Conservation (phyloP, 2,888 invertebrate genomes). For the Sarcophaga caerulescens region DNA sequence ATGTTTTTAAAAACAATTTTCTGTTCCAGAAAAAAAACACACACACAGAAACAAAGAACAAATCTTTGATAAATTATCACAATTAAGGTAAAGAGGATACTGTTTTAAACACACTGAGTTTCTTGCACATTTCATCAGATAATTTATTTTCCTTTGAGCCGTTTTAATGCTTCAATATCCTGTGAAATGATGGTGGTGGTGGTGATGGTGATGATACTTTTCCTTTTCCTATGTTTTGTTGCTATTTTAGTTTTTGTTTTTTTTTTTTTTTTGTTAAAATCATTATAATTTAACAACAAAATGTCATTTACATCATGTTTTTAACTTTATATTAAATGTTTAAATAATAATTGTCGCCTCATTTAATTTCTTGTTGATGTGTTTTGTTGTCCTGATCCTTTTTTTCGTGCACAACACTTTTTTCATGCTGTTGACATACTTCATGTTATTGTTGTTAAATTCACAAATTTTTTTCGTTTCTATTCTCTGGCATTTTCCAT, state of each 20-base stretch:
- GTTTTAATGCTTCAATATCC: neutral
- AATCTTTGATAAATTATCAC: neutral
- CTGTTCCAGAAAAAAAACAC: too few species aligned
- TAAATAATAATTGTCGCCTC: slow-evolving; percentile 58
- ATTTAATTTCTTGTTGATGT: slow-evolving; percentile 37
- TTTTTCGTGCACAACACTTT: slow-evolving; percentile 22
- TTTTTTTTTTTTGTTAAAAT: neutral
- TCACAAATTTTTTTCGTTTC: slow-evolving; percentile 22
- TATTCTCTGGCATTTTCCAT: neutral
- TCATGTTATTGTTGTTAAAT: slow-evolving; percentile 47
- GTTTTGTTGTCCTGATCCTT: neutral
- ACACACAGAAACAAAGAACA: too few species aligned
- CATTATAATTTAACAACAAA: slow-evolving; percentile 1
- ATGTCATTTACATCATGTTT: slow-evolving; percentile 47
- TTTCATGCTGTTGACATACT: slow-evolving; percentile 65
- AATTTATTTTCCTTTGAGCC: too few species aligned
- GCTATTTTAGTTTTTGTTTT: neutral
- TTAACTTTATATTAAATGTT: slow-evolving; percentile 55
- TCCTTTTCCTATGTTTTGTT: too few species aligned
- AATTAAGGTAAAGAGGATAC: slow-evolving; percentile 13
- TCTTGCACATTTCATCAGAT: neutral
- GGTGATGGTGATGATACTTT: neutral
- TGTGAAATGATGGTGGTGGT: neutral
- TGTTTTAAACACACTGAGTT: neutral
- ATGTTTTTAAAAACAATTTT: too few species aligned